Evolutionary conservation across 2,797 vertebrate genomes (phyloP), one percentile per base, ranked within the genome.

Genomic region (Argya squamiceps): DNA sequence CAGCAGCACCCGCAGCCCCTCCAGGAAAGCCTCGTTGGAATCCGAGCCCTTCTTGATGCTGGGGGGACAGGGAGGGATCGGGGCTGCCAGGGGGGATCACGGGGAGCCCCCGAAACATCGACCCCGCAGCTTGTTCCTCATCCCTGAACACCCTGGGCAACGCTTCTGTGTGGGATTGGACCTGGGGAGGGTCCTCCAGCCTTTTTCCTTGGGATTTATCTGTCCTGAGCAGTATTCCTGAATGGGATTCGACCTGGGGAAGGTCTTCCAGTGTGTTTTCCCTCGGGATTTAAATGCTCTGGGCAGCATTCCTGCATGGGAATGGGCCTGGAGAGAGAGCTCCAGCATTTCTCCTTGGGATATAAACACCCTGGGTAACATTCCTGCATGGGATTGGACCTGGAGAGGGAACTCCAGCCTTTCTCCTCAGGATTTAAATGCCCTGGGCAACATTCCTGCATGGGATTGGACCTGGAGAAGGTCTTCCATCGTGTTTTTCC

Each of bases 21-120:
- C 98, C 69, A 99, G 80, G 97, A 99, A 99, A 13, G 95, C 62
- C 2, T 82, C 32, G 3, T 99, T 99, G 75, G 94, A 24, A 2
- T 85, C 80, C 1, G 10, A 8, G 18, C 89, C 88, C 26, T 8
- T 97, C 98, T 30, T 14, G 69, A 97, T 67, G 58, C 98, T 98
- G 69, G 26, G 36, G 41, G n/a, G 41, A 77, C 16, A 77, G 8
- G 1, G 41, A 26, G 46, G 21, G 41, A 9, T 0, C 0, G 0
- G 29, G 39, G 56, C 22, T 21, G 30, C 2, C 6, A 27, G 32
- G 2, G 2, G 6, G 14, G 13, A 44, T 6, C 55, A 6, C 0
- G 0, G 69, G 27, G 56, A 68, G 3, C 3, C 1, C 56, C 19
- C 15, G 22, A 17, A 53, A 34, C 6, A 47, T 7, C 2, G 2